Conservation (phyloP, 2,888 invertebrate species). For the Dugesia japonica region DNA sequence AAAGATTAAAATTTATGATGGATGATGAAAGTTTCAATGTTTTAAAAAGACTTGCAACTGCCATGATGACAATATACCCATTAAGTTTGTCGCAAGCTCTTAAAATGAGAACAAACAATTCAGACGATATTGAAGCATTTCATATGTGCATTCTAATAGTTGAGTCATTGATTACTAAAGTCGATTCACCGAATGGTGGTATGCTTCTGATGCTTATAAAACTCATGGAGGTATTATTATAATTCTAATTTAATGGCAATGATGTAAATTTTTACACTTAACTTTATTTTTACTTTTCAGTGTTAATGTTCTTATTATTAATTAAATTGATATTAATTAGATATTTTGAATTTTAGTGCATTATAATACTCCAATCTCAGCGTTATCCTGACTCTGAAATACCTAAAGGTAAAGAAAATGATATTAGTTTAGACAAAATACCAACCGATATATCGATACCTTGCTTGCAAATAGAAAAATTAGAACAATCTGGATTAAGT, state of each 20-base stretch:
- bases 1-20: slow-evolving; percentile 60
- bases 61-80: slow-evolving; percentile 51
- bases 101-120: slow-evolving; percentile 23
- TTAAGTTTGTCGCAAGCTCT: slow-evolving; percentile 32
- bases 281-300: too few relatives aligned
- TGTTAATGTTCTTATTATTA: too few relatives aligned
- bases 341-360: too few relatives aligned
- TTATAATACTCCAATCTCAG: slow-evolving; percentile 30
- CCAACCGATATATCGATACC: slow-evolving; percentile 58
- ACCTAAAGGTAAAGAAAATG: slow-evolving; percentile 46
- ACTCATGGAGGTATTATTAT: slow-evolving; percentile 28
- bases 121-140: slow-evolving; percentile 14
- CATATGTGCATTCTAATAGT: background rate
- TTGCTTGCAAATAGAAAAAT: slow-evolving; percentile 58
- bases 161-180: slow-evolving; percentile 13
- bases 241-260: too few relatives aligned
- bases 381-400: slow-evolving; percentile 42
- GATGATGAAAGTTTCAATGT: slow-evolving; percentile 63
- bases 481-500: slow-evolving; percentile 75
- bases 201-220: slow-evolving; percentile 23
- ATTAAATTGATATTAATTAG: too few relatives aligned
- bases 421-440: slow-evolving; percentile 69
- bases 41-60: slow-evolving; percentile 75
- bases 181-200: slow-evolving; percentile 26
- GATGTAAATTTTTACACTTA: too few relatives aligned